Base-by-base conservation (phyloP, 2,113 vertebrate genomes). In the Albula glossodonta region DNA sequence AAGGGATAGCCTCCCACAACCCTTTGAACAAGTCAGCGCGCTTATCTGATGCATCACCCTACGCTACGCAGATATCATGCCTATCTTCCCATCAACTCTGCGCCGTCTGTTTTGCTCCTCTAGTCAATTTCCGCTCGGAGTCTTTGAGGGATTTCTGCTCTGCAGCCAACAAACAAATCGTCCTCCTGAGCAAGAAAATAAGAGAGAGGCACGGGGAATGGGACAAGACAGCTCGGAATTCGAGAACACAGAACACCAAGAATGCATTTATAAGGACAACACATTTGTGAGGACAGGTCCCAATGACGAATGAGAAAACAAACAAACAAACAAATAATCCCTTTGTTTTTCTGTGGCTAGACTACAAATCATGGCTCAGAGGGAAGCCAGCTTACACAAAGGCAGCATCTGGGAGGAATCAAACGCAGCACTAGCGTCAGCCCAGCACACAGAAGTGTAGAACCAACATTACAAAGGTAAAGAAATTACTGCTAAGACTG, bases 341-440 rank as follows among this genome's bases (percentile, higher is more conserved):
- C 13, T 79, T 79, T 79, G 9, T 52, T 79, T 84, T 79, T 53
- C 84, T 5, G 25, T 77, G 66, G 50, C n/a, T n/a, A 49, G 70
- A 85, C 77, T 79, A 80, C 84, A 80, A 80, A 80, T 60, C 52
- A 85, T 25, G n/a, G 49, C 56, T 49, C 10, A 8, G 17, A 84
- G 88, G 31, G 66, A 86, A 89, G 83, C 53, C 86, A 83, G 57
- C 4, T 19, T 82, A 53, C 63, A 85, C 87, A 90, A 87, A 92
- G 92, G 92, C 90, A 90, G 85, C 89, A 80, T 85, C 51, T 31
- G 48, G 77, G 48, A 57, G 13, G 77, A 22, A 52, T 57, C 19
- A 79, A 49, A 56, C 41, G 19, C 25, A n/a, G 10, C 8, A 31
- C 22, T 8, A 10, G 52, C 74, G 79, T 49, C 52, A 31, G 31